These are phyloP conservation scores for Rhodeus uyekii DNA, from an alignment of 2,797 vertebrate genomes.

Conservation along the genomic window DNA sequence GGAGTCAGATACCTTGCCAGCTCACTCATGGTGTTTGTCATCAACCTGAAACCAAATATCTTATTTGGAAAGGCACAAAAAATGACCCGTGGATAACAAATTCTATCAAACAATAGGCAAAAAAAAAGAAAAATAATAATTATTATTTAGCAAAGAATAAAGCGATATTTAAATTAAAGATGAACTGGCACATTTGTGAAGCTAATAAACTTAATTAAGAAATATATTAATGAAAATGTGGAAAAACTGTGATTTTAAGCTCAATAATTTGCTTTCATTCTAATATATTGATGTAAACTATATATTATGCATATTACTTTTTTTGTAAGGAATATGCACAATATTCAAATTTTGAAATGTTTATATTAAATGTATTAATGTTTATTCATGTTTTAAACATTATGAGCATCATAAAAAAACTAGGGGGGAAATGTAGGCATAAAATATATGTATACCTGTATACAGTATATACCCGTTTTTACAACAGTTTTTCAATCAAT, in stretches of 20 bases:
- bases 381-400: not conserved
- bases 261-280: not conserved
- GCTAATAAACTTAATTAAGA: not conserved
- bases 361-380: too few relatives aligned
- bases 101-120: not conserved
- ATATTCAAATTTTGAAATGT: not conserved
- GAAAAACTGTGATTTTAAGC: not conserved
- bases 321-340: too few relatives aligned
- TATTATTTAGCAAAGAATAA: not conserved
- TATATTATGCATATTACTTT: not conserved
- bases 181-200: not conserved
- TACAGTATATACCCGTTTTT: too few relatives aligned
- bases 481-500: too few relatives aligned
- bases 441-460: too few relatives aligned
- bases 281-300: not conserved
- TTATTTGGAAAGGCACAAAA: not conserved
- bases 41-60: not conserved
- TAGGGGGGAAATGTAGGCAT: not conserved
- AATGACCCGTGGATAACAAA: not conserved
- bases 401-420: not conserved
- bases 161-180: not conserved
- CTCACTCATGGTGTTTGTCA: slow-evolving; percentile 12
- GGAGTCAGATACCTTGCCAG: slow-evolving; percentile 13
- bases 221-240: not conserved
- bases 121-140: too few relatives aligned